phyloP scores from a whole-genome alignment of 1,140 invertebrate species.

The Argopecten irradians region DNA sequence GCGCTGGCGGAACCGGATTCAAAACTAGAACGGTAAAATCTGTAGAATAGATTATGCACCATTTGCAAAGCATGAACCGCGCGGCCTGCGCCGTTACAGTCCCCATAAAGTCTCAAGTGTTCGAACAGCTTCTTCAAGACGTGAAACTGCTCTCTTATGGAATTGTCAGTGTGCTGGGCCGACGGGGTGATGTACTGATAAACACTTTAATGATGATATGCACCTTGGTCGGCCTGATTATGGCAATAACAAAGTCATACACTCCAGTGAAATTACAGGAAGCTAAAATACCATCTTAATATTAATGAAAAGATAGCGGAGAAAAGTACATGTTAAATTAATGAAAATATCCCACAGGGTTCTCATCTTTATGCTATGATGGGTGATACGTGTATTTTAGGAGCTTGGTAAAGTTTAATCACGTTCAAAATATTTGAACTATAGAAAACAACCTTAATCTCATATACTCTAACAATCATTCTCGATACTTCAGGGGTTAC shows the following conservation, averaged over 20 bases:
- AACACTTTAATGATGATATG: background rate
- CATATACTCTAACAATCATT: too few species aligned
- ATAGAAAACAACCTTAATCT: too few species aligned
- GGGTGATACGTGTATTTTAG: background rate
- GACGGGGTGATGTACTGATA: background rate
- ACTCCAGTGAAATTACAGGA: constrained; percentile 2
- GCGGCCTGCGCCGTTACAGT: background rate
- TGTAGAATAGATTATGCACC: constrained; percentile 2
- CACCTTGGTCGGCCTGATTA: background rate
- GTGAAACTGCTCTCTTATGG: background rate
- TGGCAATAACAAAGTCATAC: background rate
- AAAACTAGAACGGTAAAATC: background rate
- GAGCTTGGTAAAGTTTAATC: background rate
- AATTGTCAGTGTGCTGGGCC: background rate
- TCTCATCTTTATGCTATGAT: background rate
- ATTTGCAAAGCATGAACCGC: constrained; percentile 16
- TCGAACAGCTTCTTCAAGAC: background rate
- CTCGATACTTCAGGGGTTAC: too few species aligned
- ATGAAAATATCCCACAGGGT: background rate
- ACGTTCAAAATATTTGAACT: background rate
- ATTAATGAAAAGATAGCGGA: constrained; percentile 18
- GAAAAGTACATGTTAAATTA: background rate
- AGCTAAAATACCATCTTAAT: background rate
- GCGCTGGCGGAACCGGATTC: background rate
- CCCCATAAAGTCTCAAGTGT: constrained; percentile 1